These are phyloP conservation scores for Manis crassicaudata DNA, from an alignment of 2,797 vertebrate species.

Conservation along the genomic window DNA sequence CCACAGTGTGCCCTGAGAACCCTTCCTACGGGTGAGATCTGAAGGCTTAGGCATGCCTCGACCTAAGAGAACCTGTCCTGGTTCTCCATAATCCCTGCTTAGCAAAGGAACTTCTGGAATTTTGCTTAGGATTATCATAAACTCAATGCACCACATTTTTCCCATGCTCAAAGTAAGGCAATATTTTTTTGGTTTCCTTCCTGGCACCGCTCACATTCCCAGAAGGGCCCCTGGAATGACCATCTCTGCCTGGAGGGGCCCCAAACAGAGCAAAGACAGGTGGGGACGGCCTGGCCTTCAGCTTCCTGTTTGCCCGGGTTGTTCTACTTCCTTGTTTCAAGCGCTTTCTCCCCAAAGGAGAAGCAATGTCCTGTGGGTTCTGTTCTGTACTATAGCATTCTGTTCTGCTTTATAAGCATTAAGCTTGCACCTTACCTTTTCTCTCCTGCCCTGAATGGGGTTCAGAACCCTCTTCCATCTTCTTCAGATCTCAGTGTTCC, in stretches of 20 bases:
- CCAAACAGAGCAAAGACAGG: neutral
- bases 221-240: neutral
- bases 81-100: slow-evolving; percentile 73
- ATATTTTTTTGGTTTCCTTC: slow-evolving; percentile 6
- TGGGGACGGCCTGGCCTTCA: neutral
- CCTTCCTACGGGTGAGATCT: slow-evolving; percentile 44
- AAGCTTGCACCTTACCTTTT: neutral
- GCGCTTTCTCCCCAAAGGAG: neutral
- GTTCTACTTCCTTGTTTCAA: neutral
- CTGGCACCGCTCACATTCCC: slow-evolving; percentile 16
- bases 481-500: neutral
- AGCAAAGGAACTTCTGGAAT: slow-evolving; percentile 77
- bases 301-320: neutral
- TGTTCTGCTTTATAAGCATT: neutral
- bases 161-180: slow-evolving; percentile 52
- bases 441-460: neutral
- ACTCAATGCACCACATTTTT: slow-evolving; percentile 61
- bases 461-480: neutral
- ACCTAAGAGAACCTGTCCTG: slow-evolving; percentile 65
- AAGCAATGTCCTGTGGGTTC: neutral
- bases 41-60: slow-evolving; percentile 55
- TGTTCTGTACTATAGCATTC: neutral
- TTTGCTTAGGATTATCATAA: slow-evolving; percentile 72
- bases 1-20: slow-evolving; percentile 14
- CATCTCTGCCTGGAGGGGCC: slow-evolving; percentile 12